Evolutionary conservation across 2,113 vertebrate species (phyloP).

Genomic region (Aegotheles bennettii): DNA sequence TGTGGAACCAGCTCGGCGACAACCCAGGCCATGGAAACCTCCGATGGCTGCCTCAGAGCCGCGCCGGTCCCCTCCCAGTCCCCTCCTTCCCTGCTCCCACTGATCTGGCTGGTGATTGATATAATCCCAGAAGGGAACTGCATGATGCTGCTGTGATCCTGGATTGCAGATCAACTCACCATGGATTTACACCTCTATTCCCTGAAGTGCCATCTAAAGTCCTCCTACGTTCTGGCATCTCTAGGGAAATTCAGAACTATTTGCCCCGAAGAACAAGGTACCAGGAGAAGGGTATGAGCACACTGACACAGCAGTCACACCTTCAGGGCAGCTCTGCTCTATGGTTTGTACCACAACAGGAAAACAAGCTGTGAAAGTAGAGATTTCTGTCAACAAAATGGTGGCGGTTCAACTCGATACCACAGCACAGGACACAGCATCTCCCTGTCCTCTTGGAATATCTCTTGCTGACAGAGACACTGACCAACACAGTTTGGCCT

Average conservation of each 20-base stretch:
- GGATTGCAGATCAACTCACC: not conserved
- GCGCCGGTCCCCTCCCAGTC: accelerated
- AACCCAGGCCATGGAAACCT: accelerated
- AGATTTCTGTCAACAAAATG: not conserved
- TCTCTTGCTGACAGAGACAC: not conserved
- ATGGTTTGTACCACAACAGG: not conserved
- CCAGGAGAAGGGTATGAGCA: not conserved
- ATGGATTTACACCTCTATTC: not conserved
- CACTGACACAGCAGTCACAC: not conserved
- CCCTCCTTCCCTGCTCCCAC: too few relatives aligned
- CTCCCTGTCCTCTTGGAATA: not conserved
- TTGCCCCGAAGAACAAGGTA: not conserved
- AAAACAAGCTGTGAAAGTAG: not conserved
- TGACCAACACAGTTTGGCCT: not conserved
- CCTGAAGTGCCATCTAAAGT: not conserved
- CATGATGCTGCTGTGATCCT: too few relatives aligned
- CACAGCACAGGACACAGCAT: not conserved
- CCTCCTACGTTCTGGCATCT: not conserved
- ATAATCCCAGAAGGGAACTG: too few relatives aligned
- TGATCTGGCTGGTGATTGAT: not conserved
- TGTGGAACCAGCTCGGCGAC: not conserved
- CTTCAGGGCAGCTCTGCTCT: not conserved
- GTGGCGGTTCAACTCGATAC: not conserved
- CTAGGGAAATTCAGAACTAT: not conserved
- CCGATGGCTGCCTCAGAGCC: not conserved